Evolutionary conservation across 2,888 invertebrate genomes (phyloP), one percentile per base, ranked within the genome.

Genomic region (Lasioglossum figueresi): DNA sequence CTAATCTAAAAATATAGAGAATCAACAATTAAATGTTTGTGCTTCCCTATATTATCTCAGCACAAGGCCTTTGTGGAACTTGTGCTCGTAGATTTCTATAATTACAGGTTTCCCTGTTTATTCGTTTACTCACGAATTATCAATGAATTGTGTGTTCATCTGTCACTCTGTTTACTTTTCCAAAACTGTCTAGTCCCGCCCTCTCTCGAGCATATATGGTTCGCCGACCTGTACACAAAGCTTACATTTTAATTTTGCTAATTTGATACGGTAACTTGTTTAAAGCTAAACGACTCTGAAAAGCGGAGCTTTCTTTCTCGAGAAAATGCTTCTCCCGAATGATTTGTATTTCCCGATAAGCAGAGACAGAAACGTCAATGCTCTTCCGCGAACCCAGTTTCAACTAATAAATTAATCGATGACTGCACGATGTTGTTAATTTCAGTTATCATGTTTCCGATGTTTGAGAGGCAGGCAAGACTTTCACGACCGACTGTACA

Each of bases 241-340:
- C n/a, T n/a, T n/a, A n/a, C n/a, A n/a, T n/a, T n/a, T n/a, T 63
- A 6, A 63, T 19, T 19, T 16, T 16, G 3, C 4, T 56, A 10
- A 56, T n/a, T 12, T n/a, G 1, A n/a, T 12, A n/a, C 3, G n/a
- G n/a, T n/a, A 10, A n/a, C 1, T n/a, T 10, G 3, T 56, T n/a
- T 0, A 8, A 4, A 4, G 12, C n/a, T 12, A n/a, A n/a, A 56
- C 3, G n/a, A 56, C 56, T 12, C 4, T n/a, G 3, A 10, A n/a
- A 56, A n/a, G 0, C n/a, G 12, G 4, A n/a, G 12, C 4, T n/a
- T 4, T 12, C 3, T 56, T n/a, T n/a, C n/a, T 3, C 4, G 12
- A 4, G 10, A 56, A n/a, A n/a, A 12, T 56, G 12, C 10, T n/a
- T n/a, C 12, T 12, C 4, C n/a, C 4, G n/a, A n/a, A 3, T 12